Percentiles rank a stretch among this genome's conserved stretches.
These are phyloP conservation scores for Palythoa heliodiscus DNA, from an alignment of 92 coral and sea anemone genomes.

Conservation along the genomic window DNA sequence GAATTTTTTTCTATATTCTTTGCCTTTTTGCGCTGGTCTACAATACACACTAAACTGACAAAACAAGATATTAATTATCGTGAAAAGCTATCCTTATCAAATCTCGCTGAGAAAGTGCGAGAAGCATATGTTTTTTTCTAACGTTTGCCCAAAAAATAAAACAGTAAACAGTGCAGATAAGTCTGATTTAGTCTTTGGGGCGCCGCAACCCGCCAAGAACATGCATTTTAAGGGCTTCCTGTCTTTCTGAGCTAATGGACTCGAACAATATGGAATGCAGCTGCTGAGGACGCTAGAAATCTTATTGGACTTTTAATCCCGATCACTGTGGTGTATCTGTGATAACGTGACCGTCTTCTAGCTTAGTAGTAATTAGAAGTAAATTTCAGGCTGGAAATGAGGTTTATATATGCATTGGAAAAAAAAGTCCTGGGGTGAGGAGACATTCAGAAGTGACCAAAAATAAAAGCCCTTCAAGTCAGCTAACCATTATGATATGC, in stretches of 20 bases:
- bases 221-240: slow-evolving; percentile 37
- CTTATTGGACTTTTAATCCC: slow-evolving; percentile 16
- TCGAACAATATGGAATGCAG: slow-evolving; percentile 14
- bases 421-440: neutral
- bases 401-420: neutral
- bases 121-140: slow-evolving; percentile 38
- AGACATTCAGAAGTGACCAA: neutral
- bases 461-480: neutral
- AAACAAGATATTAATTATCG: slow-evolving; percentile 9
- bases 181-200: slow-evolving; percentile 30
- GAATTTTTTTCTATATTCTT: neutral
- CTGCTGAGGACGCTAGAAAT: slow-evolving; percentile 1
- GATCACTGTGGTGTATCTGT: slow-evolving; percentile 15
- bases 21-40: neutral
- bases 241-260: slow-evolving; percentile 27
- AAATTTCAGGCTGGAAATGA: slow-evolving; percentile 1
- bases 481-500: neutral
- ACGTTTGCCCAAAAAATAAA: slow-evolving; percentile 10
- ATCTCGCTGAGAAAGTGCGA: slow-evolving; percentile 20
- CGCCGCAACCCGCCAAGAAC: slow-evolving; percentile 41
- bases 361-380: slow-evolving; percentile 30
- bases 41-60: neutral
- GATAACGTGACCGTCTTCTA: slow-evolving; percentile 14
- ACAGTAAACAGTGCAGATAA: slow-evolving; percentile 21
- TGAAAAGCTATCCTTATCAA: neutral